phyloP scores from a whole-genome alignment of 2,888 invertebrate genomes.

The Eupithecia tripunctaria region DNA sequence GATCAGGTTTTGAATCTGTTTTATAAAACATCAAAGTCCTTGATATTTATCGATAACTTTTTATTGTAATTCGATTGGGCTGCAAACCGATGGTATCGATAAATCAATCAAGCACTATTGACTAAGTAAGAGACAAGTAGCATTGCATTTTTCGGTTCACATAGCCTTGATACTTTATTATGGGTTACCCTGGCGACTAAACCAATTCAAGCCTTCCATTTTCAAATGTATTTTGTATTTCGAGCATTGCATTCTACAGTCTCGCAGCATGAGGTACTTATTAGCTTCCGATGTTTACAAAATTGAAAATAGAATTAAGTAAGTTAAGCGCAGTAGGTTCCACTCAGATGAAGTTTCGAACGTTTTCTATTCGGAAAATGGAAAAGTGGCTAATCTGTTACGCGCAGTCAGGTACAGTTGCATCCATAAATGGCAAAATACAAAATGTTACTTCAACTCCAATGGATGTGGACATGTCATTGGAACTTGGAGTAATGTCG shows the following conservation, averaged over 20 bases:
- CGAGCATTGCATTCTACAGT: not conserved
- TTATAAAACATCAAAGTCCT: constrained; percentile 59
- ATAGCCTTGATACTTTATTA: constrained; percentile 9
- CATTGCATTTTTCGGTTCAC: constrained; percentile 18
- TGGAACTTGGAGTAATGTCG: constrained; percentile 50
- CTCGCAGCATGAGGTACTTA: not conserved
- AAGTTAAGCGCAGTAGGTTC: not conserved
- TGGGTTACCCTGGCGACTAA: not conserved
- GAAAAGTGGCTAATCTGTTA: constrained; percentile 42
- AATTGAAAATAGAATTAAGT: too few relatives aligned
- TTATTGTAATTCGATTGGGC: constrained; percentile 47
- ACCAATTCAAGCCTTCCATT: not conserved
- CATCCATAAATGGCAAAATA: constrained; percentile 43
- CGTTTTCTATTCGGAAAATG: constrained; percentile 37
- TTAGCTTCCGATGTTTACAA: not conserved
- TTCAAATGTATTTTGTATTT: not conserved
- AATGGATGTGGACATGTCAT: constrained; percentile 47
- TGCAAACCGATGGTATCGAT: constrained; percentile 40
- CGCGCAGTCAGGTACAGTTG: constrained; percentile 42
- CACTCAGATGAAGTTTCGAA: not conserved
- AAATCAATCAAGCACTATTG: constrained; percentile 36
- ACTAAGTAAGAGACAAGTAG: constrained; percentile 9
- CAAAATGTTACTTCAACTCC: constrained; percentile 45
- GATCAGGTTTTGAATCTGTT: constrained; percentile 62
- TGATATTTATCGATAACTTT: constrained; percentile 59